Base-by-base conservation (phyloP, 2,113 vertebrate species). In the Aegithalos caudatus region DNA sequence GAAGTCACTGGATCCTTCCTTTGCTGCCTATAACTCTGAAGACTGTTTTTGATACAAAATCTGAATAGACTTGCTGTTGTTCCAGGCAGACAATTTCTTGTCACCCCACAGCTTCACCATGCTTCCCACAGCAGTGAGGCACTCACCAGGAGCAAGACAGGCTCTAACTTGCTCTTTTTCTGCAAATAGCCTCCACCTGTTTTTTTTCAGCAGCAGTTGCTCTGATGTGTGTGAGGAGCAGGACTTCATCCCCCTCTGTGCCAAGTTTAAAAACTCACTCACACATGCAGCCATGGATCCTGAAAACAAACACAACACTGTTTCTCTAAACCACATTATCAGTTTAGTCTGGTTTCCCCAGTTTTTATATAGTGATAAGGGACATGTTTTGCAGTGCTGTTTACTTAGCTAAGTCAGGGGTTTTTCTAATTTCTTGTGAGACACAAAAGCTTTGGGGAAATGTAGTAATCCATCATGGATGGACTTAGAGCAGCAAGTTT, bases 81-180 rank as follows among this genome's bases (percentile, higher is more conserved):
- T 91, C 65, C 81, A 90, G 47, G 28, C 10, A 69, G 42, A 33
- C 54, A 8, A 23, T 66, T 85, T 80, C 57, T 78, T 69, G 50
- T 42, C 62, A 62, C 62, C 11, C 16, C 57, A 31, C 48, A 72
- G 71, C 62, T 85, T 90, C 29, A 24, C 37, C 9, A 1, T 70
- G 35, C 35, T 44, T 50, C 58, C 28, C 2, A 5, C 25, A 29
- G 64, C 54, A 88, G 38, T 22, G 28, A 86, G 38, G n/a, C 74
- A 47, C 35, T 73, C 37, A 78, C 17, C 44, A 74, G 79, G 28
- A 88, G 51, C 47, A 45, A 35, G 82, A 40, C 71, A 70, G 86
- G 93, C 60, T 82, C 54, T 44, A 51, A 80, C 88, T 96, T 93
- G 71, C n/a, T 82, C 54, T 77, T 85, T 92, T 92, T 79, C 89